These are phyloP conservation scores for Macrocentrus cingulum DNA, from an alignment of 1,140 invertebrate species.

Conservation along the genomic window DNA sequence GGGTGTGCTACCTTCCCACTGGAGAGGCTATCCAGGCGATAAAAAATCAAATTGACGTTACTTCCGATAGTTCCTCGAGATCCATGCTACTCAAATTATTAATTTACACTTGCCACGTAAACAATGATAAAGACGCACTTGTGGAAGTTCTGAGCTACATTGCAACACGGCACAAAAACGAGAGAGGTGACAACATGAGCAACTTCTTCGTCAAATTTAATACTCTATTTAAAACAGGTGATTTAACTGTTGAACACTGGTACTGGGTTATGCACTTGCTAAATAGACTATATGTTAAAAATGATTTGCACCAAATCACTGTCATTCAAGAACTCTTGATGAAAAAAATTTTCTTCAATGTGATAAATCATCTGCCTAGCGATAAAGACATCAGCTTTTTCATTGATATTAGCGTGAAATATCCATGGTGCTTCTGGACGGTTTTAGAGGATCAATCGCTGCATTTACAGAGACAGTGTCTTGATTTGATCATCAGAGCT, in stretches of 20 bases:
- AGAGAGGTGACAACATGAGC: conserved; percentile 27
- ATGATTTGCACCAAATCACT: too few relatives aligned
- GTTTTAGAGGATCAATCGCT: not conserved
- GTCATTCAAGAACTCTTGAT: too few relatives aligned
- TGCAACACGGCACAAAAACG: conserved; percentile 39
- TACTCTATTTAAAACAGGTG: not conserved
- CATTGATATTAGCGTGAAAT: not conserved
- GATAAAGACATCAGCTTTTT: not conserved
- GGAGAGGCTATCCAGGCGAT: conserved; percentile 36
- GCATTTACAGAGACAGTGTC: not conserved
- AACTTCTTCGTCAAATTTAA: conserved; percentile 24
- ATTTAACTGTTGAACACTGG: not conserved
- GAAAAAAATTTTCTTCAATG: not conserved
- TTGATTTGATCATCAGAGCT: not conserved
- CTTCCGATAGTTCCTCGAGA: conserved; percentile 14
- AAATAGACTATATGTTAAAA: too few relatives aligned
- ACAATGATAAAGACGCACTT: conserved; percentile 37
- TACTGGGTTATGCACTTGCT: not conserved
- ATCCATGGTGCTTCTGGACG: not conserved
- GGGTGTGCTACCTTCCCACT: conserved; percentile 43
- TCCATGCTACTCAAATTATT: conserved; percentile 29
- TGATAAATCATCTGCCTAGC: not conserved
- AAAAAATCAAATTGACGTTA: conserved; percentile 33
- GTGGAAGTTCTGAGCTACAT: conserved; percentile 37
- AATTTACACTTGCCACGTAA: conserved; percentile 43